Base-by-base conservation (phyloP, 2,797 vertebrate genomes). In the Tragopan temminckii region DNA sequence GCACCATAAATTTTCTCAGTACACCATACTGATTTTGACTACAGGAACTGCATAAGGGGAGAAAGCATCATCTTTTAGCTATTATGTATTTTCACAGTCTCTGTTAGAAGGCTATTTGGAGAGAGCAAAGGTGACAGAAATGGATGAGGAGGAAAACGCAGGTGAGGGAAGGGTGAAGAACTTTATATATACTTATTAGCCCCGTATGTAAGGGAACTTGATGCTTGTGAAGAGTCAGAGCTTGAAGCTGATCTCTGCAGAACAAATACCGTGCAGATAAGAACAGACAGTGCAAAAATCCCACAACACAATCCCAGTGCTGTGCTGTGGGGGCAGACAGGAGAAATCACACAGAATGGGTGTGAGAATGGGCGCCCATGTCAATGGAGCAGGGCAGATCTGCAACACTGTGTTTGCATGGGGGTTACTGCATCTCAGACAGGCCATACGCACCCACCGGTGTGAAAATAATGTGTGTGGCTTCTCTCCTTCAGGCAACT, bases 401-500 rank as follows among this genome's bases (percentile, higher is more conserved):
- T 72, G 88, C 15, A 36, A 36, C 38, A 13, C 4, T 11, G 5
- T 66, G 35, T 58, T 45, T 81, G 21, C 9, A 19, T 4, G 21
- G 12, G 15, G 24, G 38, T 5, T 20, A 43, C 3, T 71, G 45
- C 19, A 72, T 80, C 71, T 83, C 77, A 77, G 59, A 72, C 11
- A 81, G 80, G 82, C 29, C 38, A 33, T 33, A 68, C 0, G 0
- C 43, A 63, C 79, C 57, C 33, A 62, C 52, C n/a, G 3, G 33
- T 16, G 80, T 91, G 93, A 93, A 96, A 95, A 86, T 88, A 91
- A 89, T 14, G 63, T 16, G 62, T 91, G 89, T 95, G 92, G 92
- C 43, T 97, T 63, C 85, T 76, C 82, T 95, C 90, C 92, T 93
- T 72, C 89, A 88, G 90, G 92, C 42, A 0, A 91, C 87, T 94